Conservation (phyloP, 1,140 invertebrate genomes). For the Heterodera carotae region DNA sequence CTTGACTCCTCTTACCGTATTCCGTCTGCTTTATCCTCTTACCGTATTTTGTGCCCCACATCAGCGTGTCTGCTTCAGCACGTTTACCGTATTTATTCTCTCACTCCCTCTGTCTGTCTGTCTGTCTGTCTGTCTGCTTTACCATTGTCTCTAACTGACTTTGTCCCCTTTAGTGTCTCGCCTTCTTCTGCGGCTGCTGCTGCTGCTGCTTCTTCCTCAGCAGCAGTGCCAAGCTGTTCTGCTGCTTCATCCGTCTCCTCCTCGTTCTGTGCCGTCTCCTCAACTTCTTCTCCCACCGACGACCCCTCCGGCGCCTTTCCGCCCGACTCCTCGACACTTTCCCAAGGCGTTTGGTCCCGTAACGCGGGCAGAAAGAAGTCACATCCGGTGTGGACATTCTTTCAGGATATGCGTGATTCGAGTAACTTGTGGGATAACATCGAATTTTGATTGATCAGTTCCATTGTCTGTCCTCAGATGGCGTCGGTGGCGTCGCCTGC, state of each 20-base stretch:
- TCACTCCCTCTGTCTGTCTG: too few species aligned
- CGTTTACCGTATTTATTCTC: too few species aligned
- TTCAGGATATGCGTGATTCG: slow-evolving; percentile 49
- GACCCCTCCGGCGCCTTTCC: background rate
- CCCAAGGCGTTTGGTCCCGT: slow-evolving; percentile 24
- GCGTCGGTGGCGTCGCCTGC: slow-evolving; percentile 47
- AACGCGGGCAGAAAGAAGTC: slow-evolving; percentile 57
- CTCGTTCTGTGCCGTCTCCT: background rate
- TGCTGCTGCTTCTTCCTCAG: background rate
- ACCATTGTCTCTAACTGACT: background rate
- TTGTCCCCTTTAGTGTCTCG: background rate
- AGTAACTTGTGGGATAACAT: slow-evolving; percentile 55
- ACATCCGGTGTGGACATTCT: slow-evolving; percentile 56
- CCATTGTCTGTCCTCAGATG: slow-evolving; percentile 43
- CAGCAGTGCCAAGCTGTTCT: too few species aligned
- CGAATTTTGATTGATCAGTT: slow-evolving; percentile 12
- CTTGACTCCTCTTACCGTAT: too few species aligned
- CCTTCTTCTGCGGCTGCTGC: background rate
- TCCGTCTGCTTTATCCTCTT: too few species aligned
- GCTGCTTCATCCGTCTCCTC: background rate
- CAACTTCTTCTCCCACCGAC: background rate
- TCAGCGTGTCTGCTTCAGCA: too few species aligned
- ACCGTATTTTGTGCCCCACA: too few species aligned
- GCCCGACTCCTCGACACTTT: background rate
- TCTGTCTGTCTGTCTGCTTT: too few species aligned